Base-by-base conservation (phyloP, 1,140 invertebrate genomes). In the Panagrolaimus sp. region DNA sequence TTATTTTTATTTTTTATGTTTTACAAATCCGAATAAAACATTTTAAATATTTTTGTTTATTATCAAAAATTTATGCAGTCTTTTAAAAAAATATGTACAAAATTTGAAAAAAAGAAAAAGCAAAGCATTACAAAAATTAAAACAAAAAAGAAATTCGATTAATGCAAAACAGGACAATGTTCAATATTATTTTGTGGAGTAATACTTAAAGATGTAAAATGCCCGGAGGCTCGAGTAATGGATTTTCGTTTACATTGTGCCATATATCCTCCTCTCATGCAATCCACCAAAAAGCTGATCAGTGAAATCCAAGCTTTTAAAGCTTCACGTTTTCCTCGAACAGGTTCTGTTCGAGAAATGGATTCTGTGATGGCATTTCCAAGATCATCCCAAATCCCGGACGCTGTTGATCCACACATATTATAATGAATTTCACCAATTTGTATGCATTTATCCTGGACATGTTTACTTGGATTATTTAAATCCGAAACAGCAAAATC, bases 301-400 rank as follows among this genome's bases (percentile, higher is more conserved):
- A 76, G 48, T 1, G 73, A 28, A 48, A 76, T 76, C 67, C 71
- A 76, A 21, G 75, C 75, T 52, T 69, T 47, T 45, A 78, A 78
- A 12, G 76, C 75, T 71, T 76, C 75, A 26, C 75, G 63, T 48
- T 76, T 76, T n/a, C 75, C 75, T 15, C 75, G 75, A 0, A 78
- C 55, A 15, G 72, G 43, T 24, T 76, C 75, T 14, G 68, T 68
- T 43, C 79, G 79, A 21, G 76, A 63, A 58, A 76, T 52, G 21
- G 76, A 32, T 43, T 76, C 71, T 15, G 75, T 76, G 5, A 76
- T 8, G 8, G 65, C 76, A 12, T 71, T 77, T 38, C 77, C 75
- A 12, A 76, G 43, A 63, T 76, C 75, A 26, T 76, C 75, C 75
- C 75, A 76, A 63, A 43, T 67, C 32, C 43, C 45, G 24, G 44